A percentile compares a stretch with the other conserved stretches of the same genome.
Conservation (phyloP, 2,888 invertebrate genomes). For the Anthoptus insignis region DNA sequence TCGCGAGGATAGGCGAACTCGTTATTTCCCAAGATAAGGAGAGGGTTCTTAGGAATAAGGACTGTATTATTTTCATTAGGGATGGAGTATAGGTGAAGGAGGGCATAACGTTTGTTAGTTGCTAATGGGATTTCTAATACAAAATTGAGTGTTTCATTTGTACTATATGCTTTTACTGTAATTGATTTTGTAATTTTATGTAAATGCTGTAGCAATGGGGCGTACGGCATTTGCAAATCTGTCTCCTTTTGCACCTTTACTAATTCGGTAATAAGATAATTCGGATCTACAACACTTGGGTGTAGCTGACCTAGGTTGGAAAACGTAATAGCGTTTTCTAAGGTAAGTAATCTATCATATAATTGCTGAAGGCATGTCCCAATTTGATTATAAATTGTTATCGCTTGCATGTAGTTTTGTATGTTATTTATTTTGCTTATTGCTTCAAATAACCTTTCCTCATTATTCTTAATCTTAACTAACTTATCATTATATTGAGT, state of each 20-base stretch:
- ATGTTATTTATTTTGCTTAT: constrained; percentile 9
- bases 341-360: constrained; percentile 18
- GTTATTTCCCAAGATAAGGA: constrained; percentile 51
- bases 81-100: constrained; percentile 36
- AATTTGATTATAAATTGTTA: constrained; percentile 25
- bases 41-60: constrained; percentile 43
- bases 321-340: constrained; percentile 40
- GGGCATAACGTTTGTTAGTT: constrained; percentile 18
- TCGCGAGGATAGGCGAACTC: constrained; percentile 53
- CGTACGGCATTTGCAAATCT: constrained; percentile 12
- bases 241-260: constrained; percentile 22
- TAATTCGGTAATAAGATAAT: constrained; percentile 17
- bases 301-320: constrained; percentile 32
- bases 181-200: constrained; percentile 35
- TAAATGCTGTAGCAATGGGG: constrained; percentile 5
- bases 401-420: background rate
- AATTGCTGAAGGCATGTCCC: constrained; percentile 26
- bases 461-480: constrained; percentile 14
- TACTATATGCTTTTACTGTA: constrained; percentile 36
- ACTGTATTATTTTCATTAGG: constrained; percentile 20
- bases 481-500: constrained; percentile 27
- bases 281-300: constrained; percentile 32
- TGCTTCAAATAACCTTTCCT: background rate
- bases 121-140: constrained; percentile 35
- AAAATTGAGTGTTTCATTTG: constrained; percentile 36